Conservation (phyloP, 2,888 invertebrate species). For the Eustalomyia histrio region DNA sequence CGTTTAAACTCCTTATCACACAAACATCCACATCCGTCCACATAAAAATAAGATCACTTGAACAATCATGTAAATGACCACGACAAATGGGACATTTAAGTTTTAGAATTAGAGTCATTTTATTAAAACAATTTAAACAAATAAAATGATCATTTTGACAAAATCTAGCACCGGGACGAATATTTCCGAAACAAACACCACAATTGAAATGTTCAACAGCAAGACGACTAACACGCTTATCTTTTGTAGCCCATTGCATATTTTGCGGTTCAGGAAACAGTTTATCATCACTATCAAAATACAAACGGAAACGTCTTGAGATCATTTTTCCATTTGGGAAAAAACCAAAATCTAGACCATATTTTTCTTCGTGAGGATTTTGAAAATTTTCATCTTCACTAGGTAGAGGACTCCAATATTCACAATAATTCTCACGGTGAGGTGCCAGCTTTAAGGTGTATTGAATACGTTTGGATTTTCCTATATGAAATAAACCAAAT, state of each 20-base stretch:
- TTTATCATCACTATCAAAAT: constrained; percentile 67
- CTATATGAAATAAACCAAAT: constrained; percentile 68
- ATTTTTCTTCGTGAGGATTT: constrained; percentile 14
- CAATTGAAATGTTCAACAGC: too few relatives aligned
- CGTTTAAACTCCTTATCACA: too few relatives aligned
- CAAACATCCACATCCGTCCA: too few relatives aligned
- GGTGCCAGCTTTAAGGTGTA: constrained; percentile 66
- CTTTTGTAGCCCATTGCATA: constrained; percentile 40
- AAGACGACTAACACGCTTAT: too few relatives aligned
- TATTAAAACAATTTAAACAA: constrained; percentile 64
- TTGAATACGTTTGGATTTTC: constrained; percentile 64
- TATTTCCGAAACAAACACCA: constrained; percentile 66
- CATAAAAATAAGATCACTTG: too few relatives aligned
- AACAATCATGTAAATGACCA: too few relatives aligned
- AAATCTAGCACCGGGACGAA: constrained; percentile 66
- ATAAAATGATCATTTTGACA: constrained; percentile 68
- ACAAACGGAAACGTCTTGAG: constrained; percentile 60
- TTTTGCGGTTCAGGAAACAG: constrained; percentile 47
- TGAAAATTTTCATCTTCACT: constrained; percentile 17
- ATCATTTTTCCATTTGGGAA: constrained; percentile 54
- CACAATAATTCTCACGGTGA: constrained; percentile 52
- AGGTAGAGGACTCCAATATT: constrained; percentile 58
- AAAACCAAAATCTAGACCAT: constrained; percentile 50
- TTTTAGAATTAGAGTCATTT: too few relatives aligned
- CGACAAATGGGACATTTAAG: too few relatives aligned